These are phyloP conservation scores for Altica lythri DNA, from an alignment of 2,888 invertebrate species.

Conservation along the genomic window DNA sequence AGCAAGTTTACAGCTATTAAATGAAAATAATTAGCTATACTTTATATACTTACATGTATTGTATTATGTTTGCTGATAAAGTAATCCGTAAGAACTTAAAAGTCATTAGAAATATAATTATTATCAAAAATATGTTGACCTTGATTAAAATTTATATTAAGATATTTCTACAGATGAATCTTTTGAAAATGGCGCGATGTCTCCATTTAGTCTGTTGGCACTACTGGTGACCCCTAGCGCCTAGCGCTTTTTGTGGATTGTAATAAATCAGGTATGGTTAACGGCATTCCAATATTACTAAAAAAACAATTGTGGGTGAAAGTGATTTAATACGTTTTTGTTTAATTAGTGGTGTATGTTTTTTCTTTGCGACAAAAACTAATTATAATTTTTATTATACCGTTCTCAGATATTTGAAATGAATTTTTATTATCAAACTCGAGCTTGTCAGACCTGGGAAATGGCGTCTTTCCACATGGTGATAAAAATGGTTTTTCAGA, in stretches of 20 bases:
- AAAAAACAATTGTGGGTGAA: conserved; percentile 40
- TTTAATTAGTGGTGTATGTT: conserved; percentile 29
- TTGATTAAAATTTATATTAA: too few species aligned
- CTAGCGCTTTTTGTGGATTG: conserved; percentile 55
- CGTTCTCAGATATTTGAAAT: conserved; percentile 14
- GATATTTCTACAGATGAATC: too few species aligned
- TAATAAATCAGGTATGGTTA: conserved; percentile 56
- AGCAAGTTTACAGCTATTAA: too few species aligned
- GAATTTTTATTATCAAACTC: conserved; percentile 35
- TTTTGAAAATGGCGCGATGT: conserved; percentile 14
- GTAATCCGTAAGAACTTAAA: too few species aligned
- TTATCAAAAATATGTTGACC: too few species aligned
- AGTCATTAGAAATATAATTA: too few species aligned
- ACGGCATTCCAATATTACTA: conserved; percentile 47
- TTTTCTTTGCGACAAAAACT: conserved; percentile 19
- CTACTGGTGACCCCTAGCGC: conserved; percentile 51
- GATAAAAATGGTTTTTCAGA: conserved; percentile 41
- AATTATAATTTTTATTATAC: conserved; percentile 6
- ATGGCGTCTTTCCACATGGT: conserved; percentile 78
- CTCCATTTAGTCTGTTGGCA: conserved; percentile 10
- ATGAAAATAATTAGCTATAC: too few species aligned
- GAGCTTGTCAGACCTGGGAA: conserved; percentile 69
- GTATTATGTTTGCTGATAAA: too few species aligned
- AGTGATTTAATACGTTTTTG: conserved; percentile 37
- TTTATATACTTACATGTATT: too few species aligned